Base-by-base conservation (phyloP, 2,888 invertebrate species). In the Neocrepidodera transversa region DNA sequence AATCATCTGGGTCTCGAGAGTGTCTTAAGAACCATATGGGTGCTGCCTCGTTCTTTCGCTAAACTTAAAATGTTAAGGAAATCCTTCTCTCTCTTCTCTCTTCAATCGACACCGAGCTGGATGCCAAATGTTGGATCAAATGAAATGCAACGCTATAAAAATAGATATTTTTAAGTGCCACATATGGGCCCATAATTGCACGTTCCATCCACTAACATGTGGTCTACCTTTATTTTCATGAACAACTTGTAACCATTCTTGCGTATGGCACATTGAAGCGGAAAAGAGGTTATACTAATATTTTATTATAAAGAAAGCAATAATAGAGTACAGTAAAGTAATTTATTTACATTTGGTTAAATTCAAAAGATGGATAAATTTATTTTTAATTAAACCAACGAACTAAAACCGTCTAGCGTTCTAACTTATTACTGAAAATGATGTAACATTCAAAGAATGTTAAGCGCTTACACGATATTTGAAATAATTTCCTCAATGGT, bases 41-140 rank as follows among this genome's bases (percentile, higher is more conserved):
- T 67, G 60, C 62, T 68, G 68, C 71, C 23, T 35, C 11, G 26
- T 17, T 14, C 17, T 63, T 60, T 60, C 55, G 70, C 71, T 69
- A 59, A 68, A 67, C 72, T 69, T 48, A 69, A 75, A 59, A 67
- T 66, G 72, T 68, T 50, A 71, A 75, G 74, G 74, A 75, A 74
- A 68, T 68, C 66, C 67, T 60, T 64, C 72, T 62, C n/a, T n/a
- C 38, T 57, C 50, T 65, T 71, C 43, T 47, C 35, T 63, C 54
- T 66, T 52, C 65, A 45, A 54, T 54, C 54, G 54, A 30, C 54
- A 54, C 45, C 54, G 54, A 54, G 69, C 69, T 71, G 76, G 76
- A 73, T 76, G 73, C 78, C 78, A 78, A 78, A 78, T 78, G 78
- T 74, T 72, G 75, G 73, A 75, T 76, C 72, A 69, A 75, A 74